A percentile compares a stretch with the other conserved stretches of the same genome.
These are phyloP conservation scores for Helarctos malayanus DNA, from an alignment of 2,797 vertebrate species.

Conservation along the genomic window DNA sequence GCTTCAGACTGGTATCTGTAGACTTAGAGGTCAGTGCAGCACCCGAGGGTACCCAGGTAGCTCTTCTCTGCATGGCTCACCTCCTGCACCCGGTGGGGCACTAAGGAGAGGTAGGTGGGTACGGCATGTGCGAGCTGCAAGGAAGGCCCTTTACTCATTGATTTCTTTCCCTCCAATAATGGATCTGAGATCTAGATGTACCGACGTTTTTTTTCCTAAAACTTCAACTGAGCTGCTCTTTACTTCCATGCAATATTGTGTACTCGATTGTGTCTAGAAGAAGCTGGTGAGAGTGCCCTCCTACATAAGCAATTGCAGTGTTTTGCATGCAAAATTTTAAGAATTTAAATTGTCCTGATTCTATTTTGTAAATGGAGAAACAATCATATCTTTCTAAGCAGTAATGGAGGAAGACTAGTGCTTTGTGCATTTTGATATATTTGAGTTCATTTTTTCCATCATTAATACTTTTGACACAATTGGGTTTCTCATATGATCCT, in stretches of 20 bases:
- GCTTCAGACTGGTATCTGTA: conserved; percentile 67
- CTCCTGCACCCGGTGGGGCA: conserved; percentile 63
- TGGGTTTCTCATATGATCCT: conserved; percentile 88
- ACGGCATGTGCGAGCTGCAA: conserved; percentile 60
- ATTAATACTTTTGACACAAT: conserved; percentile 88
- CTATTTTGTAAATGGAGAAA: conserved; percentile 91
- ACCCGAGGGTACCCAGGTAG: background rate
- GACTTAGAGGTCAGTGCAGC: background rate
- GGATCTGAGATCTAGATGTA: conserved; percentile 67
- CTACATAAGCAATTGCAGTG: conserved; percentile 89
- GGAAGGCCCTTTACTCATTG: conserved; percentile 33
- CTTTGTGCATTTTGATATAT: conserved; percentile 91
- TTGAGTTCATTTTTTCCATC: conserved; percentile 89
- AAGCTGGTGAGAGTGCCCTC: conserved; percentile 89
- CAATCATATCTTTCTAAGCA: conserved; percentile 90
- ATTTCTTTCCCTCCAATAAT: conserved; percentile 52
- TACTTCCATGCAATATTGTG: conserved; percentile 78
- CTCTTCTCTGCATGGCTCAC: background rate
- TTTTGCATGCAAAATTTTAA: conserved; percentile 90
- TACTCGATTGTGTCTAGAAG: conserved; percentile 86
- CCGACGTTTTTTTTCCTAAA: conserved; percentile 71
- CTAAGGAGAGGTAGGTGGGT: background rate
- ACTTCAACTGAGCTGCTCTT: conserved; percentile 82
- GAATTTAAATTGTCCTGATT: conserved; percentile 88
- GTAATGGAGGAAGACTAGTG: conserved; percentile 88